These are phyloP conservation scores for Apis laboriosa DNA, from an alignment of 1,140 invertebrate species.

Conservation along the genomic window DNA sequence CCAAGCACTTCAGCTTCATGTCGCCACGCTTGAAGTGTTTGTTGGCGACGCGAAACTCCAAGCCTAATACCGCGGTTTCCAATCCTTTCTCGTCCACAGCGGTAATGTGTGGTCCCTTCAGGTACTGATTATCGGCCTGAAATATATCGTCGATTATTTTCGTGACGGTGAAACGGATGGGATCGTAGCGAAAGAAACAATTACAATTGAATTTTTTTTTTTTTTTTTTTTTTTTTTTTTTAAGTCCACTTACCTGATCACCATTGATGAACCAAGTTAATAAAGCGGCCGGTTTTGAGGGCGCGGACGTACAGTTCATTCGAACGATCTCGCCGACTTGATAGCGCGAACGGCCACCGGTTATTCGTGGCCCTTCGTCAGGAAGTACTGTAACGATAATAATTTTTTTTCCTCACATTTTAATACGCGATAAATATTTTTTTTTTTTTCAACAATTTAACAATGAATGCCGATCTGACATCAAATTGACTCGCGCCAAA, in stretches of 20 bases:
- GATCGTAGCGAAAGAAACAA: too few relatives aligned
- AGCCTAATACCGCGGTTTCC: constrained; percentile 86
- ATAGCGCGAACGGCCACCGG: constrained; percentile 89
- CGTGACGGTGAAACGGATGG: not conserved
- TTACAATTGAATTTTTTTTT: constrained; percentile 16
- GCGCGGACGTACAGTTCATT: constrained; percentile 91
- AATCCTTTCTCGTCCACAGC: constrained; percentile 80
- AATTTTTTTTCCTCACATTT: not conserved
- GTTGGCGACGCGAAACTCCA: constrained; percentile 87
- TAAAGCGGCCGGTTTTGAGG: constrained; percentile 90
- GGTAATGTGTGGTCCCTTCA: constrained; percentile 77
- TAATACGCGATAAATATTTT: too few relatives aligned
- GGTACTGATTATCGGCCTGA: constrained; percentile 81
- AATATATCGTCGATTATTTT: constrained; percentile 8
- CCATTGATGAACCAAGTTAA: constrained; percentile 94
- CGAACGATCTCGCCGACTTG: constrained; percentile 90
- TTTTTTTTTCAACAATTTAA: not conserved
- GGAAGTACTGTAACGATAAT: constrained; percentile 85
- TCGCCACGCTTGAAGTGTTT: constrained; percentile 91
- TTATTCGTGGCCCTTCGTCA: constrained; percentile 90
- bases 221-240: constrained; percentile 50
- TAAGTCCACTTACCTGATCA: constrained; percentile 84
- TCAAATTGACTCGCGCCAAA: too few relatives aligned
- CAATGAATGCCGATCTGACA: too few relatives aligned
- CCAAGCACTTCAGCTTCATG: constrained; percentile 93